phyloP scores from a whole-genome alignment of 2,888 invertebrate species.

The Nasonovia ribisnigri region DNA sequence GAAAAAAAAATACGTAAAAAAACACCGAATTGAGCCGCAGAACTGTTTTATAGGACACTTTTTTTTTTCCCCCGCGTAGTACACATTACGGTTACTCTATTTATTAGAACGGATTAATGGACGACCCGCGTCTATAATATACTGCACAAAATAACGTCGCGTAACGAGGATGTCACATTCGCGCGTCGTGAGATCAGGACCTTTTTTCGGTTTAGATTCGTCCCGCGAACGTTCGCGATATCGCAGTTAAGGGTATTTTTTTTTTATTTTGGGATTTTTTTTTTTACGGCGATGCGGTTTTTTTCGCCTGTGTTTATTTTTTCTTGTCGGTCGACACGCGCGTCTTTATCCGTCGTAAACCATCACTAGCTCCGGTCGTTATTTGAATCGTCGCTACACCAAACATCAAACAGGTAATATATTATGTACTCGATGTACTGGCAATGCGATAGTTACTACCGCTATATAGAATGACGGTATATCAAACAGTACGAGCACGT shows the following conservation, averaged over 20 bases:
- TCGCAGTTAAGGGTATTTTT: background rate
- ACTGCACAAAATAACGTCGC: background rate
- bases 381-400: too few species aligned
- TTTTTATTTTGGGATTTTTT: too few species aligned
- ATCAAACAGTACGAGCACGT: background rate
- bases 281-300: background rate
- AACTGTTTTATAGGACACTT: conserved; percentile 10
- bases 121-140: background rate
- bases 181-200: background rate
- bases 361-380: background rate
- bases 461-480: background rate
- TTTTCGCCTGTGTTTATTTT: background rate
- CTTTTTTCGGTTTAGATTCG: background rate
- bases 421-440: background rate
- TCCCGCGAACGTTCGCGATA: background rate
- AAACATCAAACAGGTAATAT: background rate
- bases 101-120: conserved; percentile 51
- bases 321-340: background rate
- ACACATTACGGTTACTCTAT: background rate
- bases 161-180: conserved; percentile 51
- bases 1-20: too few species aligned
- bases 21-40: background rate
- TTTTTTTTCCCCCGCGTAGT: background rate
- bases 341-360: background rate
- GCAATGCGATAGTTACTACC: background rate